Conservation (phyloP, 2,888 invertebrate species). For the Dendrolimus houi region DNA sequence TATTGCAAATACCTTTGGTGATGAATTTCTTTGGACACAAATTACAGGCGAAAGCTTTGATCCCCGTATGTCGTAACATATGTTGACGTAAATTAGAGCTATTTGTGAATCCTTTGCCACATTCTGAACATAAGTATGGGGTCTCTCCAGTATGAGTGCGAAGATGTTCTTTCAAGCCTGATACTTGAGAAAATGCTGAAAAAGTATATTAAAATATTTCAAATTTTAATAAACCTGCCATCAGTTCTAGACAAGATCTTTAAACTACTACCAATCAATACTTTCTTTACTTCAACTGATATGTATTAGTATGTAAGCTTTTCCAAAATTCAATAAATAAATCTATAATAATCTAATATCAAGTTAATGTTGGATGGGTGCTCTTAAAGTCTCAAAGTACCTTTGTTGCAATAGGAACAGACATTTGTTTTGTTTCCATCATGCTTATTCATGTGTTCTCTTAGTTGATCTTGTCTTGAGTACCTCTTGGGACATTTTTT, state of each 20-base stretch:
- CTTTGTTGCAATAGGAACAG: conserved; percentile 77
- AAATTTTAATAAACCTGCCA: too few species aligned
- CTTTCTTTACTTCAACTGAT: too few species aligned
- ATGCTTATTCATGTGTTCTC: conserved; percentile 76
- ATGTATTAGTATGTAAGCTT: too few species aligned
- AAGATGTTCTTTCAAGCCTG: conserved; percentile 73
- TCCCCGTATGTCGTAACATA: conserved; percentile 69
- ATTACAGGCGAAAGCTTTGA: conserved; percentile 70
- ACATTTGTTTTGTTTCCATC: conserved; percentile 72
- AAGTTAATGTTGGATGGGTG: too few species aligned
- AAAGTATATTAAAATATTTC: conserved; percentile 3
- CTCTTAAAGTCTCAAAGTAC: conserved; percentile 24
- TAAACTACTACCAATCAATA: too few species aligned
- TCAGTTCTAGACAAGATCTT: too few species aligned
- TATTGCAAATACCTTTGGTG: conserved; percentile 55
- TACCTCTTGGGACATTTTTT: conserved; percentile 75
- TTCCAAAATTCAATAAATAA: too few species aligned
- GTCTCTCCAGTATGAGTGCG: conserved; percentile 73
- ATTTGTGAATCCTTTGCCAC: conserved; percentile 73
- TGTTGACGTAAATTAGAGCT: conserved; percentile 77
- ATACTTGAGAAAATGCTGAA: conserved; percentile 68
- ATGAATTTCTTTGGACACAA: conserved; percentile 76
- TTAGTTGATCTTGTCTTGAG: conserved; percentile 73
- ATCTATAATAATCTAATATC: too few species aligned
- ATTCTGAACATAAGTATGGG: conserved; percentile 72